Evolutionary conservation across 2,888 invertebrate species (phyloP).

Genomic region (Rhagonycha fulva): DNA sequence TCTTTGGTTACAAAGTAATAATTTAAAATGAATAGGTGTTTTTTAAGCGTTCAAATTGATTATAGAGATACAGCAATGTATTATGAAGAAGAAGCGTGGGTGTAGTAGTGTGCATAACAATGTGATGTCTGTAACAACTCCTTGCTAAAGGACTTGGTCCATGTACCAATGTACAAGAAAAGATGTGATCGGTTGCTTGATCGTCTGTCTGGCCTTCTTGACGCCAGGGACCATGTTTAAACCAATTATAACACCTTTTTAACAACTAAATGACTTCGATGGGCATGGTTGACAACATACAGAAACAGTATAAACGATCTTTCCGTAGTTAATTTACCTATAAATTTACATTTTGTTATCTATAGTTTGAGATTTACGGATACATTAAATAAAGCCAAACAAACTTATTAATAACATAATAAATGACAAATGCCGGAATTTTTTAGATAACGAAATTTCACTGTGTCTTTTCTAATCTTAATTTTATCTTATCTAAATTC

Average conservation of each 20-base stretch:
- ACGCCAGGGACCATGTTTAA: conserved; percentile 55
- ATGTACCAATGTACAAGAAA: conserved; percentile 37
- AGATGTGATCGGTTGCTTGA: conserved; percentile 37
- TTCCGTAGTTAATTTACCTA: conserved; percentile 2
- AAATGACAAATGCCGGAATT: not conserved
- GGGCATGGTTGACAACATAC: conserved; percentile 49
- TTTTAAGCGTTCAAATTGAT: not conserved
- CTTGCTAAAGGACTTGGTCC: conserved; percentile 41
- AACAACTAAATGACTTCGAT: conserved; percentile 54
- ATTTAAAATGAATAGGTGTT: not conserved
- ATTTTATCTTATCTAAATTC: not conserved
- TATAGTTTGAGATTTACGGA: not conserved
- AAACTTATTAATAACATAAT: conserved; percentile 3
- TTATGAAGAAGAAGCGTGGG: conserved; percentile 26
- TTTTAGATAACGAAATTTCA: not conserved
- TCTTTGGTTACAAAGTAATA: not conserved
- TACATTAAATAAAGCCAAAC: conserved; percentile 1
- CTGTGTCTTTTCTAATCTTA: not conserved
- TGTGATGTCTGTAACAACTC: conserved; percentile 34
- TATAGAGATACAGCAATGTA: not conserved
- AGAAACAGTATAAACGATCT: conserved; percentile 3
- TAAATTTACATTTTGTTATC: conserved; percentile 1
- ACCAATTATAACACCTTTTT: conserved; percentile 57
- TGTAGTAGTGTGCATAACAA: conserved; percentile 33
- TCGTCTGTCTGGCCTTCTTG: conserved; percentile 52